Percentiles rank a stretch among this genome's conserved stretches.
Conservation (phyloP, 1,140 invertebrate species). For the Danaus melanippus region DNA sequence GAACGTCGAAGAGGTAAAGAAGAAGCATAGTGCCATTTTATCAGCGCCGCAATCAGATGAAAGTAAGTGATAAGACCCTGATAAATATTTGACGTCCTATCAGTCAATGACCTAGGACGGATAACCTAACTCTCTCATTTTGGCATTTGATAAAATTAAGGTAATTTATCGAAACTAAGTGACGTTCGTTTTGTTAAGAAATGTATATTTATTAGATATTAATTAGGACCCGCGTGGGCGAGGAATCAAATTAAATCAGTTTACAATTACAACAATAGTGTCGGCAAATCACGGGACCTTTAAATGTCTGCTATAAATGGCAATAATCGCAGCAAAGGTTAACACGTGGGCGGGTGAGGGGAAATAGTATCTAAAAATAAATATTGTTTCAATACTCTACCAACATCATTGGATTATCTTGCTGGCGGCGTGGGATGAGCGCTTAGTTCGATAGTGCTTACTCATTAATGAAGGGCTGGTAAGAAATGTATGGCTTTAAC, state of each 20-base stretch:
- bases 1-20: constrained; percentile 99
- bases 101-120: too few relatives aligned
- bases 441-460: constrained; percentile 15
- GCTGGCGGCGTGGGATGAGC: constrained; percentile 19
- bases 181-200: too few relatives aligned
- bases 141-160: too few relatives aligned
- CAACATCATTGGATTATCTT: constrained; percentile 19
- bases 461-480: constrained; percentile 1
- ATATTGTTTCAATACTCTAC: constrained; percentile 4
- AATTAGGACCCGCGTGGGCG: too few relatives aligned
- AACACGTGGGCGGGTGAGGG: constrained; percentile 10
- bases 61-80: constrained; percentile 80
- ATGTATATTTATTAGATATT: too few relatives aligned
- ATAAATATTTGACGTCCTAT: too few relatives aligned
- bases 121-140: too few relatives aligned
- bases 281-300: too few relatives aligned
- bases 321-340: constrained; percentile 4
- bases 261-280: too few relatives aligned
- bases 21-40: constrained; percentile 98
- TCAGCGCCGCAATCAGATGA: constrained; percentile 99
- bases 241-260: too few relatives aligned
- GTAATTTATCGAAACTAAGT: too few relatives aligned
- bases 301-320: constrained; percentile 7
- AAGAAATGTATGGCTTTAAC: too few relatives aligned
- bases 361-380: constrained; percentile 18